A percentile compares a stretch with the other conserved stretches of the same genome.
phyloP scores from a whole-genome alignment of 2,888 invertebrate genomes.

The Liopterus haemorrhoidalis region DNA sequence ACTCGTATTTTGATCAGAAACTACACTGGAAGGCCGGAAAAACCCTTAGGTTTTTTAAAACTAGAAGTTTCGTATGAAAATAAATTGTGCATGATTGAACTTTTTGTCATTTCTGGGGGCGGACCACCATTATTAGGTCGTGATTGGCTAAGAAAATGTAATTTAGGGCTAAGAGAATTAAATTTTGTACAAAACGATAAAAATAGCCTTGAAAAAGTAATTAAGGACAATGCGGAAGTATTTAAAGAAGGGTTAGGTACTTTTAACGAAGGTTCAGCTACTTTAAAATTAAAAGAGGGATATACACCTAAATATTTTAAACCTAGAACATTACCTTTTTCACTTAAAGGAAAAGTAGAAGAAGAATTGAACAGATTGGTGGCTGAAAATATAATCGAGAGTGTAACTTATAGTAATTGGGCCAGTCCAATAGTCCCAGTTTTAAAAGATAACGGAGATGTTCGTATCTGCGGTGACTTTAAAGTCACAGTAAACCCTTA shows the following conservation, averaged over 20 bases:
- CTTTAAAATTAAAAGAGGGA: not conserved
- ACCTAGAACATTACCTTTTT: not conserved
- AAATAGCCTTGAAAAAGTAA: not conserved
- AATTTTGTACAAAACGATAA: not conserved
- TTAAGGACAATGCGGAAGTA: not conserved
- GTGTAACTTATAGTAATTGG: not conserved
- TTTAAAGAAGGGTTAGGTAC: slow-evolving; percentile 4
- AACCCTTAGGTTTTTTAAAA: slow-evolving; percentile 2
- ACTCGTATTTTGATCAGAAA: not conserved
- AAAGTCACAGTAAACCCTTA: too few relatives aligned
- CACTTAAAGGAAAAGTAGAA: slow-evolving; percentile 2
- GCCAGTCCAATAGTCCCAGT: not conserved
- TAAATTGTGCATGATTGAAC: not conserved
- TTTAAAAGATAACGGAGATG: too few relatives aligned
- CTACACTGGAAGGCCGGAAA: not conserved
- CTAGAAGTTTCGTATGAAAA: not conserved
- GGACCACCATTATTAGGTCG: slow-evolving; percentile 3
- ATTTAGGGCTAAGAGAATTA: not conserved
- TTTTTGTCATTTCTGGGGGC: not conserved
- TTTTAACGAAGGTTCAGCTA: not conserved
- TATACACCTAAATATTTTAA: slow-evolving; percentile 6
- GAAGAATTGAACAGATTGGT: slow-evolving; percentile 2
- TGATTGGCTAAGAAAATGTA: slow-evolving; percentile 3
- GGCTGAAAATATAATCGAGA: not conserved
- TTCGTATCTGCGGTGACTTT: too few relatives aligned